Base-by-base conservation (phyloP, 2,113 vertebrate genomes). In the Asarcornis scutulata region DNA sequence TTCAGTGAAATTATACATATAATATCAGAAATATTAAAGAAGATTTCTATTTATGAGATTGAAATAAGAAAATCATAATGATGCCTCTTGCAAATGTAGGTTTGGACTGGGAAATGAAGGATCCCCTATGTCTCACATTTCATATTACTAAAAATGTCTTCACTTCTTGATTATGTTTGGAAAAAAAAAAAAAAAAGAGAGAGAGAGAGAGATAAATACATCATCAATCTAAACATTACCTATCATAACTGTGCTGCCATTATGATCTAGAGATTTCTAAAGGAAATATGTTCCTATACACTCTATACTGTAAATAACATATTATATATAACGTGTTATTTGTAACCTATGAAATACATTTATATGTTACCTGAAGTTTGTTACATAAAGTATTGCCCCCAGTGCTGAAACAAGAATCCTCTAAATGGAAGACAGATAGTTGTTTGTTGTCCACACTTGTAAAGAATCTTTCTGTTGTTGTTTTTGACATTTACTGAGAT, bases 81-180 rank as follows among this genome's bases (percentile, higher is more conserved):
- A 26, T 89, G 1, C 9, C 17, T 42, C 4, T 73, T 73, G 34
- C 11, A 87, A 68, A 44, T 14, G 3, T 36, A 40, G 5, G 10
- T 17, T 63, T 17, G 5, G 23, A 60, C 13, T 29, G 6, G 55
- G 58, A 87, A 88, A 86, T 31, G 2, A 23, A 84, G 3, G 4
- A 14, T 20, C 3, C 7, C 3, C 32, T 1, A 0, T 32, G 32
- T 4, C 5, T 68, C 26, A 48, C 56, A 12, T 38, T 52, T 88
- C 48, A 53, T 9, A n/a, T 60, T 44, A 53, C 7, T 38, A 71
- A 79, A 23, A 75, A 82, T 15, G 2, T 86, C 32, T 79, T 72
- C 9, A 46, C 3, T 74, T 76, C 27, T 52, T 34, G 27, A n/a
- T 66, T 56, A 20, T 17, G 11, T 58, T 66, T 74, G 18, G 40